Percentiles rank a stretch among this genome's conserved stretches.
Conservation (phyloP, 2,888 invertebrate species). For the Troglohyphantes excavatus region DNA sequence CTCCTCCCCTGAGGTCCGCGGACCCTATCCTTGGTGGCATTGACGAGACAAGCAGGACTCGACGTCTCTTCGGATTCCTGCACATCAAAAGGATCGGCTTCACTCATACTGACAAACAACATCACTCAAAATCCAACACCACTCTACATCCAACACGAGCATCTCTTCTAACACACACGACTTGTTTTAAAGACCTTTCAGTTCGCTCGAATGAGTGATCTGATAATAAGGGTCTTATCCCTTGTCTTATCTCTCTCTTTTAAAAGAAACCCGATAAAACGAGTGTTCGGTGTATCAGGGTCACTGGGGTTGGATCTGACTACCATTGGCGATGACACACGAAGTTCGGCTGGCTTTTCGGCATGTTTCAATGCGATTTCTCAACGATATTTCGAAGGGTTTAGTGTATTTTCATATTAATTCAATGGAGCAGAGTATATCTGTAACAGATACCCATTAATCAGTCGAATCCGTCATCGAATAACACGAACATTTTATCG, state of each 20-base stretch:
- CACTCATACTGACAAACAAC: neutral
- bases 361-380: too few species aligned
- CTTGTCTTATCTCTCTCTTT: neutral
- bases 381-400: too few species aligned
- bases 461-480: too few species aligned
- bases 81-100: neutral
- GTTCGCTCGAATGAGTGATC: neutral
- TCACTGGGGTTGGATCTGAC: too few species aligned
- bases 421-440: too few species aligned
- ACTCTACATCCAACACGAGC: too few species aligned
- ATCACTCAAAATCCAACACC: neutral
- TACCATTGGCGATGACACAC: too few species aligned
- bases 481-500: too few species aligned
- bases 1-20: conserved; percentile 77
- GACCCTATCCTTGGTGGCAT: conserved; percentile 69
- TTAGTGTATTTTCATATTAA: too few species aligned
- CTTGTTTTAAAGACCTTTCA: neutral
- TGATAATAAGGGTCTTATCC: conserved; percentile 5
- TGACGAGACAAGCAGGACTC: conserved; percentile 58
- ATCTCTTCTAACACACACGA: too few species aligned
- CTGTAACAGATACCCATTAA: too few species aligned
- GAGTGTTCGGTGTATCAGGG: neutral
- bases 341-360: too few species aligned
- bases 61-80: neutral
- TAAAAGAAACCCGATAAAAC: neutral